phyloP scores from a whole-genome alignment of 2,797 vertebrate species.

The Tenualosa thibaudeaui region DNA sequence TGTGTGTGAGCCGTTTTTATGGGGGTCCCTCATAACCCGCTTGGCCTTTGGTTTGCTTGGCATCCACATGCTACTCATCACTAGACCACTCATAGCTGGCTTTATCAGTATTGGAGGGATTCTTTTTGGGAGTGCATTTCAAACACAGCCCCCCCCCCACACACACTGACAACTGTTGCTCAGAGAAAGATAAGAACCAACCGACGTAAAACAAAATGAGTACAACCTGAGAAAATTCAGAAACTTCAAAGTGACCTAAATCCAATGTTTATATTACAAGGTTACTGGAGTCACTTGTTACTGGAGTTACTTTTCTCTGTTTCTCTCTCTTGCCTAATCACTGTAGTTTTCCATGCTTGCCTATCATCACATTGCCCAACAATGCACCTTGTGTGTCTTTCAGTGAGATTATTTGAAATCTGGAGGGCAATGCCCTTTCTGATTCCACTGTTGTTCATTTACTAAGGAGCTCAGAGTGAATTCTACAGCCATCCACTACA shows the following conservation, averaged over 20 bases:
- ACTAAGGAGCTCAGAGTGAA: background rate
- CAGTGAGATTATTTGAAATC: background rate
- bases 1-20: constrained; percentile 27
- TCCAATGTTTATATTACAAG: background rate
- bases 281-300: background rate
- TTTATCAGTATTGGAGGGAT: background rate
- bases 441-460: background rate
- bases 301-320: background rate
- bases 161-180: background rate
- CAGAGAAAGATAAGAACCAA: background rate
- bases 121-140: background rate
- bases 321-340: background rate
- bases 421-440: background rate
- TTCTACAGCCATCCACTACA: background rate
- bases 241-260: background rate
- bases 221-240: background rate
- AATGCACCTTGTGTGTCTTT: background rate
- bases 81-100: background rate
- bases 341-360: background rate
- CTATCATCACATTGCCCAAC: background rate
- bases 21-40: constrained; percentile 16
- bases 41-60: constrained; percentile 18
- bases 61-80: background rate
- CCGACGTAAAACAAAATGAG: background rate
- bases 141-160: background rate